Evolutionary conservation across 2,888 invertebrate species (phyloP).

Genomic region (Apamea sordens): DNA sequence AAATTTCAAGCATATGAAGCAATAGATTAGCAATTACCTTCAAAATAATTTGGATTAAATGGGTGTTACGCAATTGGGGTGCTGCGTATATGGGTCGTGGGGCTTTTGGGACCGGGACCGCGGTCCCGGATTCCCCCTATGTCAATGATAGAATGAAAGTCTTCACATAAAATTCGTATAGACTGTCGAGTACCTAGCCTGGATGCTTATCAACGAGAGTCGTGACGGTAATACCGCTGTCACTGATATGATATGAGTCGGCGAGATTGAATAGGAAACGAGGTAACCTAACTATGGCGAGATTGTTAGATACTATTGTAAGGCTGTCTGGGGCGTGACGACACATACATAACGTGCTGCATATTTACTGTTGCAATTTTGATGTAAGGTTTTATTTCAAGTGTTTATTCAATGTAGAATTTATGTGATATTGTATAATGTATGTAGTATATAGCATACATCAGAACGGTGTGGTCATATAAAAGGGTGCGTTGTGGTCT

Average conservation of each 20-base stretch:
- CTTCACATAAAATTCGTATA: conserved; percentile 5
- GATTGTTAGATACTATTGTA: conserved; percentile 59
- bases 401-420: neutral
- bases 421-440: neutral
- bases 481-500: neutral
- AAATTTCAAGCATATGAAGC: neutral
- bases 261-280: conserved; percentile 56
- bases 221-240: conserved; percentile 59
- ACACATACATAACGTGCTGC: conserved; percentile 46
- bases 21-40: neutral
- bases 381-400: conserved; percentile 41
- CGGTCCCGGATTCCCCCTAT: no score
- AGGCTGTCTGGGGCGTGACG: conserved; percentile 59
- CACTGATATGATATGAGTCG: conserved; percentile 56
- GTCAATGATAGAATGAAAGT: neutral
- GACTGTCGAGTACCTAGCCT: conserved; percentile 15
- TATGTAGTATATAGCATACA: neutral
- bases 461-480: neutral
- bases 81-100: no score
- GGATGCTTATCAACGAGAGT: conserved; percentile 55
- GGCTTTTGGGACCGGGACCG: no score
- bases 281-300: conserved; percentile 53
- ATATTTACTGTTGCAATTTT: conserved; percentile 45
- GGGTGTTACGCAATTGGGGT: neutral
- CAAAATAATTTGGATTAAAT: neutral